Evolutionary conservation across 1,140 invertebrate genomes (phyloP), one percentile per base, ranked within the genome.

Genomic region (Ectropis grisescens): DNA sequence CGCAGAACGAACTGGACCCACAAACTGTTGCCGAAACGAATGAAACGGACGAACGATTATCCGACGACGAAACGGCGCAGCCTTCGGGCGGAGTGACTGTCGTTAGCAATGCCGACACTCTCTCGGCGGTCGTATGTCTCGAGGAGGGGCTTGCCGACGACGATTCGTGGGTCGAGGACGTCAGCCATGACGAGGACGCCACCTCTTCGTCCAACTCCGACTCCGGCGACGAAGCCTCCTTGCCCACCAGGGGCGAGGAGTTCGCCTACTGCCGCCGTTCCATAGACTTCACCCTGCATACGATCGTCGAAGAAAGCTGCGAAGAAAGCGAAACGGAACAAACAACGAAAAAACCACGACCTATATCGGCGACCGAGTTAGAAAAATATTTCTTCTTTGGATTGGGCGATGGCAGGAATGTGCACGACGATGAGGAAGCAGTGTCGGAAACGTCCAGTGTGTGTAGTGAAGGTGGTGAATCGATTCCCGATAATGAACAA

Each of bases 361-460:
- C 89, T 11, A 84, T 87, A 15, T 91, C 89, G 1, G 88, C 91
- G 0, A 94, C 93, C 0, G 92, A 95, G 53, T 61, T 97, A 35
- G 94, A 96, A 67, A 95, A 95, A 65, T 96, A 97, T 67, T 97
- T 95, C 79, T 94, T 93, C 68, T 95, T 91, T 52, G 91, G 89
- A 0, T 82, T 95, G 15, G 91, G 91, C 4, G 90, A 90, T 59
- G 91, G 90, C 27, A 83, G 86, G 29, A 82, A 81, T 42, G 46
- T 71, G 54, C 48, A 85, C 54, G 81, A 86, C 29, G 80, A 82
- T 41, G 85, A 91, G 12, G 91, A 96, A 58, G 90, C 88, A 10
- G 84, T 92, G 31, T 95, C 93, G 0, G 94, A 97, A 76, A 93
- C 92, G 1, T 94, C 92, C 33, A 95, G 93, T 22, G 90, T 94